Evolutionary conservation across 2,888 invertebrate species (phyloP).

Genomic region (Patella pellucida): DNA sequence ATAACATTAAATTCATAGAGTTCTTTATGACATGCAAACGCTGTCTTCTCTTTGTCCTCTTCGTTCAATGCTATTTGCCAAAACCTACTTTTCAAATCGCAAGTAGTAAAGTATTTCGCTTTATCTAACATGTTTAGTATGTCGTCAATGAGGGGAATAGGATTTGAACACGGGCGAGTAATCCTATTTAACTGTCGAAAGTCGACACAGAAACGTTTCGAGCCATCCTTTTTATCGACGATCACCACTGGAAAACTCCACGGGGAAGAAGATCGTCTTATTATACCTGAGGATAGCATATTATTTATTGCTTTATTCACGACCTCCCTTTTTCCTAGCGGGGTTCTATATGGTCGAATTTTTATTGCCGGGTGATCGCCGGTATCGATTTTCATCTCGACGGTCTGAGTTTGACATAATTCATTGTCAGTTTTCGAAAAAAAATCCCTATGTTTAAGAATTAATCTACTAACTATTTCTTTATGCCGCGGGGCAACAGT

Average conservation of each 20-base stretch:
- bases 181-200: conserved; percentile 19
- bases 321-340: conserved; percentile 26
- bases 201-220: not conserved
- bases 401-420: conserved; percentile 28
- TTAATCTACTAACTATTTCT: not conserved
- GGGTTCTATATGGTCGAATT: conserved; percentile 29
- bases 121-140: conserved; percentile 29
- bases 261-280: conserved; percentile 28
- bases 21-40: conserved; percentile 29
- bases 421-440: conserved; percentile 31
- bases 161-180: conserved; percentile 27
- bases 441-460: conserved; percentile 9
- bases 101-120: conserved; percentile 26
- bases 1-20: conserved; percentile 32
- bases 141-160: conserved; percentile 32
- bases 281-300: conserved; percentile 31
- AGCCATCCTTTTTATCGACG: conserved; percentile 30
- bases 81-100: conserved; percentile 30
- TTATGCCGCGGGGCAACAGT: not conserved
- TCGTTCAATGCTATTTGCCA: conserved; percentile 34
- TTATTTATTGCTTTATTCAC: conserved; percentile 34
- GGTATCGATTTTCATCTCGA: conserved; percentile 19
- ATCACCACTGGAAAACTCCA: conserved; percentile 30
- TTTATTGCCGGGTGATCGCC: conserved; percentile 31
- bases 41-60: conserved; percentile 33